Conservation (phyloP, 2,888 invertebrate species). For the Drosophila putrida region DNA sequence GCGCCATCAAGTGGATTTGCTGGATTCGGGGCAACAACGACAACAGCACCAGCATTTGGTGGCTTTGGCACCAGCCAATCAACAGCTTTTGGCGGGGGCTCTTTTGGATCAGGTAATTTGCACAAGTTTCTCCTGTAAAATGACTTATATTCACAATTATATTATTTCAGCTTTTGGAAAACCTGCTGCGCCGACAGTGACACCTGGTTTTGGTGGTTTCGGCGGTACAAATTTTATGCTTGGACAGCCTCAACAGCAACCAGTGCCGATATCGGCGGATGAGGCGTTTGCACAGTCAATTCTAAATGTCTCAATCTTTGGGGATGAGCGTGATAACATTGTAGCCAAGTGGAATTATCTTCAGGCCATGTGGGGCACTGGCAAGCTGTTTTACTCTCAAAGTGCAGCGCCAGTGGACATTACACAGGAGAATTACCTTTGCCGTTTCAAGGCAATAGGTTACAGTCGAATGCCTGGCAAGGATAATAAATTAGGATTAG, state of each 20-base stretch:
- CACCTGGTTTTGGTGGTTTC: slow-evolving; percentile 86
- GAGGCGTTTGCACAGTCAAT: slow-evolving; percentile 91
- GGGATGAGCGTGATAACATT: slow-evolving; percentile 97
- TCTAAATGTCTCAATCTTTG: slow-evolving; percentile 93
- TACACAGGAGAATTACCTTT: slow-evolving; percentile 95
- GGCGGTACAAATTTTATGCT: slow-evolving; percentile 86
- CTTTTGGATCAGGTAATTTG: slow-evolving; percentile 59
- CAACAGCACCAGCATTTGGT: slow-evolving; percentile 84
- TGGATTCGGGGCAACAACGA: slow-evolving; percentile 83
- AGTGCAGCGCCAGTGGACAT: slow-evolving; percentile 92
- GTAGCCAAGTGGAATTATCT: slow-evolving; percentile 98
- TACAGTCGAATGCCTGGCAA: slow-evolving; percentile 95
- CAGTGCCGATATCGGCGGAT: slow-evolving; percentile 87
- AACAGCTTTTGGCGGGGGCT: slow-evolving; percentile 47
- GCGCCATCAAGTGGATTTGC: slow-evolving; percentile 67
- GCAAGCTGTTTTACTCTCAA: slow-evolving; percentile 92
- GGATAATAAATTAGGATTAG: slow-evolving; percentile 96
- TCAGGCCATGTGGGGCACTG: slow-evolving; percentile 88
- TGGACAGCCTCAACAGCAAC: slow-evolving; percentile 85
- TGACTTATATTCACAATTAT: slow-evolving; percentile 11
- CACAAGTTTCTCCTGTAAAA: neutral
- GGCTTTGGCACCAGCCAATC: slow-evolving; percentile 85
- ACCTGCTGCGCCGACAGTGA: slow-evolving; percentile 80
- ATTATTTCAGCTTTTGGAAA: slow-evolving; percentile 82
- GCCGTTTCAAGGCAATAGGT: slow-evolving; percentile 97